phyloP scores from a whole-genome alignment of 2,797 vertebrate genomes.

The Rhodeus uyekii region DNA sequence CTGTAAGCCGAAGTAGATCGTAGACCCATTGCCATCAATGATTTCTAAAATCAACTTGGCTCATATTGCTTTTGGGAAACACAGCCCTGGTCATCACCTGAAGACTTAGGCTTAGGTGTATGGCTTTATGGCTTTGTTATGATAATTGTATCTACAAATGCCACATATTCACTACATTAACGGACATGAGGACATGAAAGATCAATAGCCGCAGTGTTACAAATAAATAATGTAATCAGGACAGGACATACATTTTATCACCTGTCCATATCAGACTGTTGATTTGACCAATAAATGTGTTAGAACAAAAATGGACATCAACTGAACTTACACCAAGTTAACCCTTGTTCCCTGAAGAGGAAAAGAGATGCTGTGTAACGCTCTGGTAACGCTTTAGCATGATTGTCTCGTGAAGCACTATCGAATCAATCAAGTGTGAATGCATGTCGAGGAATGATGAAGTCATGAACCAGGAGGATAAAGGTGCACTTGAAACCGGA shows the following conservation, averaged over 20 bases:
- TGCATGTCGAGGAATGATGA: no score
- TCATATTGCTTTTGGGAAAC: neutral
- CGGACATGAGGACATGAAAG: neutral
- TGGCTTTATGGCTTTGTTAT: neutral
- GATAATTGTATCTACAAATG: neutral
- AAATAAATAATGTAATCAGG: neutral
- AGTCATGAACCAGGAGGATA: no score
- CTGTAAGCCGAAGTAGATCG: no score
- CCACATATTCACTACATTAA: neutral
- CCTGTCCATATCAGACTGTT: neutral
- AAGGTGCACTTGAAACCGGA: no score
- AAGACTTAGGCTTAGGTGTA: neutral
- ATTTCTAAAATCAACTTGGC: neutral
- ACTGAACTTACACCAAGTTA: no score
- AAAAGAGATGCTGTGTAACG: no score
- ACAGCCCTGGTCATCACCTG: neutral
- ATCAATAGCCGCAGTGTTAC: neutral
- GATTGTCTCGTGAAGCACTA: no score
- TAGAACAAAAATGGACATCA: neutral
- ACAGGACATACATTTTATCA: neutral
- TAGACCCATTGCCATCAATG: neutral
- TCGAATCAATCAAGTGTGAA: no score
- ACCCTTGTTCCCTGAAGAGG: no score
- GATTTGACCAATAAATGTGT: neutral
- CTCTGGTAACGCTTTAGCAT: no score